Evolutionary conservation across 2,113 vertebrate species (phyloP).

Genomic region (Ranitomeya variabilis): DNA sequence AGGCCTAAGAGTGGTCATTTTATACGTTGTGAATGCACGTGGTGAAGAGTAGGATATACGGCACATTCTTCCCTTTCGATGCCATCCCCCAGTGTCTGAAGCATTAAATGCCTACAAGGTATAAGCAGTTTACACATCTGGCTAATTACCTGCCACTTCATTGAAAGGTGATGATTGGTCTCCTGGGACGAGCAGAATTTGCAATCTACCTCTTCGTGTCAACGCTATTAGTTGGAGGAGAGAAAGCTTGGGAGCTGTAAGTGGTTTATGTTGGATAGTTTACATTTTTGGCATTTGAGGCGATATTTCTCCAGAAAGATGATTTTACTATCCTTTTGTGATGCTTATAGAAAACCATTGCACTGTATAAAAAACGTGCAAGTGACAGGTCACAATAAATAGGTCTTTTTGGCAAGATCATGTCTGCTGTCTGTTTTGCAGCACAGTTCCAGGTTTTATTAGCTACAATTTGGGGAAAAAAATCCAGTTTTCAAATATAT

Average conservation of each 20-base stretch:
- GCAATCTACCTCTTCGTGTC: neutral
- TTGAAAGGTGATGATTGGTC: constrained; percentile 26
- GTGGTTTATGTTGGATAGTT: neutral
- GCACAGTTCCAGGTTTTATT: neutral
- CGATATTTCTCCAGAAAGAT: neutral
- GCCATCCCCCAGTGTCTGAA: neutral
- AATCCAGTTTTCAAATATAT: neutral
- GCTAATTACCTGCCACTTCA: constrained; percentile 1
- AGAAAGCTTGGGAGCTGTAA: neutral
- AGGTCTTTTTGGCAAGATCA: neutral
- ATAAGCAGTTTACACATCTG: neutral
- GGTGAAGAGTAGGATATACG: neutral
- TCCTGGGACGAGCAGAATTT: neutral
- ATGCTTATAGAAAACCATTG: neutral
- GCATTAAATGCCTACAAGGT: neutral
- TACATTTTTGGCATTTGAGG: neutral
- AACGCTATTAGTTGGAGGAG: neutral
- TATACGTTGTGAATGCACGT: neutral
- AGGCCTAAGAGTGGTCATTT: neutral
- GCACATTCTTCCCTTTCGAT: neutral
- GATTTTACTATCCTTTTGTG: neutral
- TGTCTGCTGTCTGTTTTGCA: neutral
- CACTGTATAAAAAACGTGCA: neutral
- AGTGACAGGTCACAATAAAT: neutral
- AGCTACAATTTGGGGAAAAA: neutral